Conservation (phyloP, 2,113 vertebrate species). For the Clarias macrocephalus region DNA sequence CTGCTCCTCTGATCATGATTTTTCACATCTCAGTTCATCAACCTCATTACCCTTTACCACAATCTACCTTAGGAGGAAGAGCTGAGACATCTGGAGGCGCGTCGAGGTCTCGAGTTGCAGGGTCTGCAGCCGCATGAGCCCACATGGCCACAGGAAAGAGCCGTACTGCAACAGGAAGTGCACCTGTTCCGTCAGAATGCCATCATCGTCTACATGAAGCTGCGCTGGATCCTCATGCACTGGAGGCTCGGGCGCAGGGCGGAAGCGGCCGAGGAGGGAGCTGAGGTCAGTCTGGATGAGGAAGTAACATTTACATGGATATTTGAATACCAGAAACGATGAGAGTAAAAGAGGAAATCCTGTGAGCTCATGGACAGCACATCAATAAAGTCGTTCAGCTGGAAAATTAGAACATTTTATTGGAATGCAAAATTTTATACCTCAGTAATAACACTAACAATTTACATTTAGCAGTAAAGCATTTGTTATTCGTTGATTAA, state of each 20-base stretch:
- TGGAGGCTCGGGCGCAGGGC: constrained; percentile 82
- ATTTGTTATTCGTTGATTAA: neutral
- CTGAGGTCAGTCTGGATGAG: constrained; percentile 74
- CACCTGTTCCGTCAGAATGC: constrained; percentile 87
- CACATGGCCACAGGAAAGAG: constrained; percentile 86
- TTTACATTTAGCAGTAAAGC: neutral
- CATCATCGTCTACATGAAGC: constrained; percentile 89
- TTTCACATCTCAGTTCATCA: neutral
- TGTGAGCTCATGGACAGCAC: neutral
- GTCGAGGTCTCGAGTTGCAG: constrained; percentile 85
- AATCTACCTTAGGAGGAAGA: constrained; percentile 77
- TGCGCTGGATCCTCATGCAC: constrained; percentile 88
- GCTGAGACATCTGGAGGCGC: constrained; percentile 72
- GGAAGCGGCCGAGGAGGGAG: constrained; percentile 71
- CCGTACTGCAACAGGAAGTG: constrained; percentile 84
- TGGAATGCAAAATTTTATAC: neutral
- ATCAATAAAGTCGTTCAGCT: constrained; percentile 13
- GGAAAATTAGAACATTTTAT: neutral
- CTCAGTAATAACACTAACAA: neutral
- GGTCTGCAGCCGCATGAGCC: constrained; percentile 83
- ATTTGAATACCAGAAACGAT: neutral
- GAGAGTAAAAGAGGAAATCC: neutral
- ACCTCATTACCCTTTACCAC: neutral
- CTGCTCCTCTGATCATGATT: neutral
- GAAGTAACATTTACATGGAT: neutral